Conservation (phyloP, 2,888 invertebrate species). For the Asteroscopus sphinx region DNA sequence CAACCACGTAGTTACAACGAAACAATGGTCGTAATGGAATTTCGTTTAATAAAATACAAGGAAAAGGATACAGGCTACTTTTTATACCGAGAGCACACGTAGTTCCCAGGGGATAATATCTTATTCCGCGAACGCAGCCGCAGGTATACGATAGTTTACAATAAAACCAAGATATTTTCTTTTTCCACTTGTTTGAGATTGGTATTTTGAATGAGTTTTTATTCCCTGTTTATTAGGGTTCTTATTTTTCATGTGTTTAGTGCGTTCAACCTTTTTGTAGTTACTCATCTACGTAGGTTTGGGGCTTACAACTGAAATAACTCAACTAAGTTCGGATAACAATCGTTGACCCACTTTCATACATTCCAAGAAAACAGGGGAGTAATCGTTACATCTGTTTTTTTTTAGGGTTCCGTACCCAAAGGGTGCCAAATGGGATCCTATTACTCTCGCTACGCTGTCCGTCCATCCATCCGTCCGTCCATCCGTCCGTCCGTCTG, state of each 20-base stretch:
- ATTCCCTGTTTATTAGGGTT: slow-evolving; percentile 7
- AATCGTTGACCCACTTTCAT: slow-evolving; percentile 56
- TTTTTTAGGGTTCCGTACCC: too few species aligned
- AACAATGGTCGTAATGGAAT: slow-evolving; percentile 37
- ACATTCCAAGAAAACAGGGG: slow-evolving; percentile 42
- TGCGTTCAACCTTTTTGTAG: slow-evolving; percentile 7
- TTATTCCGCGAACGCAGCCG: slow-evolving; percentile 37
- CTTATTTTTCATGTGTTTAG: slow-evolving; percentile 2
- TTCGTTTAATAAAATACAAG: slow-evolving; percentile 38
- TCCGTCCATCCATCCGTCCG: too few species aligned
- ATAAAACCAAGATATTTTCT: slow-evolving; percentile 38
- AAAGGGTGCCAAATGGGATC: too few species aligned
- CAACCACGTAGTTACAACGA: slow-evolving; percentile 31
- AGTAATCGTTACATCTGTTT: slow-evolving; percentile 11
- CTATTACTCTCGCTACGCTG: too few species aligned
- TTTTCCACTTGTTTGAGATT: slow-evolving; percentile 14
- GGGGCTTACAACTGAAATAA: slow-evolving; percentile 40
- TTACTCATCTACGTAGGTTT: slow-evolving; percentile 14
- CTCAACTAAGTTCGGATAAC: slow-evolving; percentile 55
- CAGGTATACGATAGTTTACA: slow-evolving; percentile 28
- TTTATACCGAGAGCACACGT: slow-evolving; percentile 19
- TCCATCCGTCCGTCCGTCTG: too few species aligned
- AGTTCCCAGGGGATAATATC: slow-evolving; percentile 40
- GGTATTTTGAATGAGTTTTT: slow-evolving; percentile 6
- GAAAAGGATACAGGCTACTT: slow-evolving; percentile 27